These are phyloP conservation scores for Rhinogobio ventralis DNA, from an alignment of 2,797 vertebrate genomes.

Conservation along the genomic window DNA sequence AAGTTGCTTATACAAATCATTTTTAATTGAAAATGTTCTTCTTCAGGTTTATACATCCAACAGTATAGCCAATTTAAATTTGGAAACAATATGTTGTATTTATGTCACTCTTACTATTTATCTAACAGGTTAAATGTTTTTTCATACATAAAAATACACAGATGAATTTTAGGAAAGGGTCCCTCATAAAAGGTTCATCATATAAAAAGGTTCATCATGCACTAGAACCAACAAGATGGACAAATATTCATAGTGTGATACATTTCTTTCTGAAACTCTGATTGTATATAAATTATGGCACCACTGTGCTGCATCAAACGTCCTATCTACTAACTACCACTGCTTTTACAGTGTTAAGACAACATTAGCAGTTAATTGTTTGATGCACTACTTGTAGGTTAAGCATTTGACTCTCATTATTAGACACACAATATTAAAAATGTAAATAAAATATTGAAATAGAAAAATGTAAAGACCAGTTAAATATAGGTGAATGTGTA, in stretches of 20 bases:
- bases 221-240: neutral
- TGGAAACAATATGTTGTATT: too few relatives aligned
- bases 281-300: neutral
- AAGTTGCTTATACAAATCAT: too few relatives aligned
- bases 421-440: neutral
- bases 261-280: neutral
- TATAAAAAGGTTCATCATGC: too few relatives aligned
- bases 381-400: neutral
- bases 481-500: neutral
- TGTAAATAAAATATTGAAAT: neutral
- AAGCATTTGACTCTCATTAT: neutral
- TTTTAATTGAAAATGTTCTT: too few relatives aligned
- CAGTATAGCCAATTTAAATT: too few relatives aligned
- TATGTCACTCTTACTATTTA: too few relatives aligned
- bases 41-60: too few relatives aligned
- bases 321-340: neutral
- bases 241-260: neutral
- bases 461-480: neutral
- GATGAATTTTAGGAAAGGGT: too few relatives aligned
- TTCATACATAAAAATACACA: too few relatives aligned
- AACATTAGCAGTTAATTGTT: neutral
- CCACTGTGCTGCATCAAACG: neutral
- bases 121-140: too few relatives aligned
- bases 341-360: neutral
- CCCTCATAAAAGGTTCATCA: too few relatives aligned